phyloP scores from a whole-genome alignment of 2,888 invertebrate species.

The Cryptops parisi region DNA sequence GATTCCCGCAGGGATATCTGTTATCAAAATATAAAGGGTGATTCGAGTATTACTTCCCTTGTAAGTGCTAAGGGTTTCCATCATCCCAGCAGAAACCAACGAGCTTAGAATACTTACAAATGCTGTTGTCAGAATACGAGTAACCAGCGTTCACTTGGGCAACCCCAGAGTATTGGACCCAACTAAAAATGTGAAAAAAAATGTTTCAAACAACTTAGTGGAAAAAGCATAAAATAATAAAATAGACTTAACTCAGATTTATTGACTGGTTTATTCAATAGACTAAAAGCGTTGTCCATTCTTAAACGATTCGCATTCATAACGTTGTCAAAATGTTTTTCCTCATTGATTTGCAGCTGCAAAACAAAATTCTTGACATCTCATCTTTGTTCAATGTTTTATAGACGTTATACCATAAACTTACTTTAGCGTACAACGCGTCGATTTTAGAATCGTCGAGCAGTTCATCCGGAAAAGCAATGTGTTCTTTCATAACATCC shows the following conservation, averaged over 20 bases:
- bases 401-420: no score
- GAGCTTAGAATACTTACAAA: slow-evolving; percentile 27
- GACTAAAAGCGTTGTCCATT: slow-evolving; percentile 60
- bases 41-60: no score
- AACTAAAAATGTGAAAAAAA: no score
- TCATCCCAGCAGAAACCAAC: no score
- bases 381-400: no score
- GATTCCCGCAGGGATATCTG: slow-evolving; percentile 88
- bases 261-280: slow-evolving; percentile 47
- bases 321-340: slow-evolving; percentile 57
- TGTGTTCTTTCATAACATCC: slow-evolving; percentile 68
- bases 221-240: no score
- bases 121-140: slow-evolving; percentile 29
- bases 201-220: no score
- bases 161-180: slow-evolving; percentile 19
- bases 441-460: slow-evolving; percentile 63
- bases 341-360: slow-evolving; percentile 20
- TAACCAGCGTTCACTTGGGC: slow-evolving; percentile 32
- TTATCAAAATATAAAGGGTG: no score
- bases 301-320: slow-evolving; percentile 64
- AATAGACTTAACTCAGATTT: slow-evolving; percentile 16
- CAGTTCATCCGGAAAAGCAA: slow-evolving; percentile 84
- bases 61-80: no score
- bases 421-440: slow-evolving; percentile 55
- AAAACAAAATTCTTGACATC: no score